Conservation (phyloP, 2,113 vertebrate species). For the Lontra canadensis region DNA sequence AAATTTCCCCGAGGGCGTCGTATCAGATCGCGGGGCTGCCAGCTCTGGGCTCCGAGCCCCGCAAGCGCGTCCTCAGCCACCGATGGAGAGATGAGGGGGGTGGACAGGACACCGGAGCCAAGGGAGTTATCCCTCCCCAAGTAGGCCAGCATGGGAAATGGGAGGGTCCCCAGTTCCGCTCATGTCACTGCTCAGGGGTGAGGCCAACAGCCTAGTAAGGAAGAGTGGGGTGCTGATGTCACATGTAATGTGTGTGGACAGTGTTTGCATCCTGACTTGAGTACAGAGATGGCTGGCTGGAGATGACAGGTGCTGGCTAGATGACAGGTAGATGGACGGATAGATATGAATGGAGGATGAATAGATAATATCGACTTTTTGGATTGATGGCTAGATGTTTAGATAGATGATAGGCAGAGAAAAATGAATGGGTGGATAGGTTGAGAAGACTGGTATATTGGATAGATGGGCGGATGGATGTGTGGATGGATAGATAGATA, state of each 20-base stretch:
- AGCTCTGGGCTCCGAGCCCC: neutral
- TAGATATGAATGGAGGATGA: no score
- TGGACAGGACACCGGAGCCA: neutral
- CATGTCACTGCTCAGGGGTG: neutral
- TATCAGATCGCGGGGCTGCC: constrained; percentile 66
- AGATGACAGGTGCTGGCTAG: no score
- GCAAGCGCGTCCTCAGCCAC: neutral
- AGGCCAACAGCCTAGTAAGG: neutral
- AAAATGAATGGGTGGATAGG: no score
- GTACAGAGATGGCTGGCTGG: no score
- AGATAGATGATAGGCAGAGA: neutral
- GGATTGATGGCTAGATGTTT: neutral
- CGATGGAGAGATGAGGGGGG: constrained; percentile 30
- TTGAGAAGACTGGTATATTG: no score
- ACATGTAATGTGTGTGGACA: fast-evolving
- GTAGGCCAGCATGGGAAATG: neutral
- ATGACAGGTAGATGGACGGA: neutral
- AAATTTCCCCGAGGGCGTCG: neutral
- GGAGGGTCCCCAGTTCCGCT: neutral
- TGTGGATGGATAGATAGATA: no score
- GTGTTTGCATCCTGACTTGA: neutral
- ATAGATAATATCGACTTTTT: no score
- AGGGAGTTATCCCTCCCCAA: neutral
- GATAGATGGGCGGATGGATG: neutral
- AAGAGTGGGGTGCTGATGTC: no score